Evolutionary conservation across 2,888 invertebrate genomes (phyloP), one percentile per base, ranked within the genome.

Genomic region (Diarsia rubi): DNA sequence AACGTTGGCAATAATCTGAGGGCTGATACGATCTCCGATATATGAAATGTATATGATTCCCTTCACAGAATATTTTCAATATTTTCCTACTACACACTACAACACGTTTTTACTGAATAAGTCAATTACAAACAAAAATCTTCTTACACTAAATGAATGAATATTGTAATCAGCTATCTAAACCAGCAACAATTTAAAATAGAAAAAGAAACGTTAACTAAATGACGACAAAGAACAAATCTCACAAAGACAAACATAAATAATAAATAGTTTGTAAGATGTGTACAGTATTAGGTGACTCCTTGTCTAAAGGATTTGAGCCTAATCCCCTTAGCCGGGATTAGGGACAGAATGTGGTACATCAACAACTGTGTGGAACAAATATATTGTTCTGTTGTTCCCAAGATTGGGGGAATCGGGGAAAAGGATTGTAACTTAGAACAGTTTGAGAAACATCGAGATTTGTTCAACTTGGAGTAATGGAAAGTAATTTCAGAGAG

Each of bases 301-400:
- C 69, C 65, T 75, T 80, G 76, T 81, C 69, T 73, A 47, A 63
- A 75, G 85, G 81, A 69, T 82, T 57, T 62, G 60, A 57, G 52
- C 67, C 49, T 76, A 81, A 82, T 84, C 82, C 84, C 31, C 9
- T 24, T 37, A 63, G 59, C 60, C 37, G 27, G 69, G 76, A 68
- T 71, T 81, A 72, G 54, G 49, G 74, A 69, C 57, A 49, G 31
- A 63, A 69, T 52, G 62, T 45, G 57, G 71, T 59, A 64, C 81
- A 84, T 82, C 76, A 84, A 80, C 66, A 69, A 70, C 63, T 68
- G 72, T 62, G 66, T 84, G 81, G 67, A 70, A 81, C 77, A 70
- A 81, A 84, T 81, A 70, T 62, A 73, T 76, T 57, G 79, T 78
- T 45, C 47, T 73, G 62, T 79, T 67, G 75, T 63, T 60, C 64